A percentile compares a stretch with the other conserved stretches of the same genome.
Conservation (phyloP, 2,888 invertebrate genomes). For the Galerucella pusilla region DNA sequence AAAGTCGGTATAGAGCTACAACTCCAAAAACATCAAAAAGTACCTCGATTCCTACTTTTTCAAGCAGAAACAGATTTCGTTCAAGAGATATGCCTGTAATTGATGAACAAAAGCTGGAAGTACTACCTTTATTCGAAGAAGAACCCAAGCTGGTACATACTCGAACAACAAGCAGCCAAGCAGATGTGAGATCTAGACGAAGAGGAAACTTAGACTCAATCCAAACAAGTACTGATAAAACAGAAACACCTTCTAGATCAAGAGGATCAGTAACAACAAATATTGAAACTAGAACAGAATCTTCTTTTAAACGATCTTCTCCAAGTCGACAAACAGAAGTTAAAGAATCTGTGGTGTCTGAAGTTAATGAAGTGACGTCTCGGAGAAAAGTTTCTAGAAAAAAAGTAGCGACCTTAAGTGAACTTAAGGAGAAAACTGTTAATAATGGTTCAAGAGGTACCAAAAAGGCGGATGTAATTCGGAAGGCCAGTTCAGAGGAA, state of each 20-base stretch:
- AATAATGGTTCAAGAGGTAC: slow-evolving; percentile 45
- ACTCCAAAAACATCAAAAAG: slow-evolving; percentile 17
- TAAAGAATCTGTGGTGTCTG: slow-evolving; percentile 59
- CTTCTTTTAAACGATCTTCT: slow-evolving; percentile 37
- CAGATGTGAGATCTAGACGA: slow-evolving; percentile 28
- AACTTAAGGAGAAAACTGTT: slow-evolving; percentile 36
- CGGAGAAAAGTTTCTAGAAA: slow-evolving; percentile 56
- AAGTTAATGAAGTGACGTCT: slow-evolving; percentile 60
- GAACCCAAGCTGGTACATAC: slow-evolving; percentile 57
- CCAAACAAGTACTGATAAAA: slow-evolving; percentile 54
- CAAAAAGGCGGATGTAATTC: slow-evolving; percentile 53
- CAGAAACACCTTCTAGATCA: slow-evolving; percentile 42
- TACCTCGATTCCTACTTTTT: slow-evolving; percentile 3
- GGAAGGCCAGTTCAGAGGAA: slow-evolving; percentile 66
- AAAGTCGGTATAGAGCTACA: slow-evolving; percentile 15
- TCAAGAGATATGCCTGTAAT: slow-evolving; percentile 54
- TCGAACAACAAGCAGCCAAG: slow-evolving; percentile 6
- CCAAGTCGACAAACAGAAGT: slow-evolving; percentile 44
- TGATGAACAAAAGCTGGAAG: slow-evolving; percentile 61
- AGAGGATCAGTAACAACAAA: slow-evolving; percentile 42
- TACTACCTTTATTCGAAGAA: slow-evolving; percentile 61
- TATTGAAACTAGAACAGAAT: slow-evolving; percentile 53
- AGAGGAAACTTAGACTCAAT: slow-evolving; percentile 47
- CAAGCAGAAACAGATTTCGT: slow-evolving; percentile 38
- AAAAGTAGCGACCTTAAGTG: slow-evolving; percentile 42